Conservation (phyloP, 2,888 invertebrate genomes). For the Mimas tiliae region DNA sequence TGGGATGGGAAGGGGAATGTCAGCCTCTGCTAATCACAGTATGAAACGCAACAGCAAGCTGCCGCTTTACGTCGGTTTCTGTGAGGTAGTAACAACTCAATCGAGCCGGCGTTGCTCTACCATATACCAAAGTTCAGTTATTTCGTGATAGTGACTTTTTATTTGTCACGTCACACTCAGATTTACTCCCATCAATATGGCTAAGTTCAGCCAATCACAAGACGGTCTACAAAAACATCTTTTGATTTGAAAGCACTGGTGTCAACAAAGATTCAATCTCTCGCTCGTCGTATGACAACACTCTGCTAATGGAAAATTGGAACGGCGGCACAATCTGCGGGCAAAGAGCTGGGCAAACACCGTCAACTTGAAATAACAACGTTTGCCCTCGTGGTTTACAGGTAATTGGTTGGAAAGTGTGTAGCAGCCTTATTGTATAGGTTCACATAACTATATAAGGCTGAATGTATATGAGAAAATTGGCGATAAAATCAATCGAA, state of each 20-base stretch:
- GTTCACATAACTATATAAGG: background rate
- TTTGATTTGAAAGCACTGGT: constrained; percentile 66
- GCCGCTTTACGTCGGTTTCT: too few species aligned
- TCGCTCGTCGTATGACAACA: constrained; percentile 59
- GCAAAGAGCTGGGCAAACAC: constrained; percentile 66
- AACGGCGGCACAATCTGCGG: constrained; percentile 64
- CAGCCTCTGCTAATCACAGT: too few species aligned
- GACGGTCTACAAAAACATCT: constrained; percentile 42
- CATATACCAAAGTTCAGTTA: too few species aligned
- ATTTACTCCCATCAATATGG: too few species aligned
- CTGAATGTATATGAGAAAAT: background rate
- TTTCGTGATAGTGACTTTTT: too few species aligned
- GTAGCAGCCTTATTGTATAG: background rate
- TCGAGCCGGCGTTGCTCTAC: too few species aligned
- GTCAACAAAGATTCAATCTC: constrained; percentile 65
- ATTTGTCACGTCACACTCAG: too few species aligned
- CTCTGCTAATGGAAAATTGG: constrained; percentile 69
- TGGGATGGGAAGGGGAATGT: too few species aligned
- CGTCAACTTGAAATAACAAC: constrained; percentile 55
- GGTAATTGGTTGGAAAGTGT: constrained; percentile 2
- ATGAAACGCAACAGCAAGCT: too few species aligned
- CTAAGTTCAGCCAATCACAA: constrained; percentile 27
- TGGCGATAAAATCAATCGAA: too few species aligned
- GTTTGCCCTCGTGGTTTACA: background rate
- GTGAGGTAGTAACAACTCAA: too few species aligned